Evolutionary conservation across 2,888 invertebrate species (phyloP).

Genomic region (Artemia sinica): DNA sequence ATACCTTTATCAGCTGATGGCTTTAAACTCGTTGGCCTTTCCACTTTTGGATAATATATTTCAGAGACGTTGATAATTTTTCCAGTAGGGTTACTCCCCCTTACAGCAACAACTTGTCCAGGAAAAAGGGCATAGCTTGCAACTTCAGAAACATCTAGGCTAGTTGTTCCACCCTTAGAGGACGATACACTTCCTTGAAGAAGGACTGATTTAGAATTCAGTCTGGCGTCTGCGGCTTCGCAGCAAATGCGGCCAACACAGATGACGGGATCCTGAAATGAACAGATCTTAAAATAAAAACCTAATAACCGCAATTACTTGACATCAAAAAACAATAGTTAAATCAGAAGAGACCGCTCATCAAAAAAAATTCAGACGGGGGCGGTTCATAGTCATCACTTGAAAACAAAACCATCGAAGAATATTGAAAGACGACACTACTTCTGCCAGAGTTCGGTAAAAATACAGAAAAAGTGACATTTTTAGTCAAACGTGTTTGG

Average conservation of each 20-base stretch:
- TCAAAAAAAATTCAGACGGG: too few relatives aligned
- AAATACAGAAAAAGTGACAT: too few relatives aligned
- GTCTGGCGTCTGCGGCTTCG: conserved; percentile 47
- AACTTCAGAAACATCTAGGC: conserved; percentile 37
- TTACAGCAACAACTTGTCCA: conserved; percentile 57
- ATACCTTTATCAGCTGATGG: not conserved
- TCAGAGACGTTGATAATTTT: conserved; percentile 47
- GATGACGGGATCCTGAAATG: conserved; percentile 33
- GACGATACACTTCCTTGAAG: conserved; percentile 46
- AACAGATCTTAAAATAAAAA: not conserved
- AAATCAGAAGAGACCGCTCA: too few relatives aligned
- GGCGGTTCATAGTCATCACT: too few relatives aligned
- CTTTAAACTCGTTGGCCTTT: not conserved
- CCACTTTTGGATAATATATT: conserved; percentile 38
- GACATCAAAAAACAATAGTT: too few relatives aligned
- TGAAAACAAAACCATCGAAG: too few relatives aligned
- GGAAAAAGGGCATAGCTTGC: conserved; percentile 52
- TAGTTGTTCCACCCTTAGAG: conserved; percentile 29
- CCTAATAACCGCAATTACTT: too few relatives aligned
- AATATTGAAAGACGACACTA: too few relatives aligned
- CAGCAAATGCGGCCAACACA: conserved; percentile 55
- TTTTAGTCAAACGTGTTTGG: too few relatives aligned
- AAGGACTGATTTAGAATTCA: conserved; percentile 50
- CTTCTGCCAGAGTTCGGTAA: too few relatives aligned
- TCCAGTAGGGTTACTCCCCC: conserved; percentile 53